Percentiles rank a stretch among this genome's conserved stretches.
Evolutionary conservation across 2,797 vertebrate genomes (phyloP).

Genomic region (Aldrovandia affinis): DNA sequence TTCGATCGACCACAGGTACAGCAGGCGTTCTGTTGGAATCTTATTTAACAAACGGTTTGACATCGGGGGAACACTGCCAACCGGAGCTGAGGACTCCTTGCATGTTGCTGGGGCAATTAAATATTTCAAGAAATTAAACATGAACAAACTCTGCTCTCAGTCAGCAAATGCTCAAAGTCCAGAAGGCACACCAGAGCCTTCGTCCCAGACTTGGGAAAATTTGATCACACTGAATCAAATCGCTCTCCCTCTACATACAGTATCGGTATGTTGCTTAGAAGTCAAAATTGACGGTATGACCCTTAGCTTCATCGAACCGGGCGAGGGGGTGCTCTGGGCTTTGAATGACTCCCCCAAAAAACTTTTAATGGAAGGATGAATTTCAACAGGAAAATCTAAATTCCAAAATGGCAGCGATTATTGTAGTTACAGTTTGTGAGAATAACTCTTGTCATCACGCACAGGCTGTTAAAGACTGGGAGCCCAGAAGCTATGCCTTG

Average conservation of each 20-base stretch:
- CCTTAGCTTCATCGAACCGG: background rate
- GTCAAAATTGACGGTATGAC: no score
- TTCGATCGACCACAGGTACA: background rate
- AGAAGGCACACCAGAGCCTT: background rate
- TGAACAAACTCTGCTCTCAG: background rate
- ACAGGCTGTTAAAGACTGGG: background rate
- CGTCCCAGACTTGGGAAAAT: background rate
- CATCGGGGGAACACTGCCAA: background rate
- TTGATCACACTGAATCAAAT: background rate
- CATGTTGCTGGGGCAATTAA: background rate
- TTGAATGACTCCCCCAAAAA: background rate
- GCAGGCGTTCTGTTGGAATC: background rate
- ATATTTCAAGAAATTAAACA: constrained; percentile 12
- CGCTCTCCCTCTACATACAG: background rate
- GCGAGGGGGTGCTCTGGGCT: background rate
- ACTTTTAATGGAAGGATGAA: background rate
- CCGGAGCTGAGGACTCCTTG: background rate
- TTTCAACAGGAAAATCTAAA: background rate
- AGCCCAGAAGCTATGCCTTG: background rate
- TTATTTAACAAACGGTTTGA: background rate
- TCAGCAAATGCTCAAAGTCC: background rate
- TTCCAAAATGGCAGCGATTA: background rate
- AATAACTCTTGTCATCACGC: background rate
- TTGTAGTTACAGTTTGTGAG: background rate
- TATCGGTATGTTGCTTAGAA: background rate